phyloP scores from a whole-genome alignment of 92 coral and sea anemone species.

The Phymanthus crucifer region DNA sequence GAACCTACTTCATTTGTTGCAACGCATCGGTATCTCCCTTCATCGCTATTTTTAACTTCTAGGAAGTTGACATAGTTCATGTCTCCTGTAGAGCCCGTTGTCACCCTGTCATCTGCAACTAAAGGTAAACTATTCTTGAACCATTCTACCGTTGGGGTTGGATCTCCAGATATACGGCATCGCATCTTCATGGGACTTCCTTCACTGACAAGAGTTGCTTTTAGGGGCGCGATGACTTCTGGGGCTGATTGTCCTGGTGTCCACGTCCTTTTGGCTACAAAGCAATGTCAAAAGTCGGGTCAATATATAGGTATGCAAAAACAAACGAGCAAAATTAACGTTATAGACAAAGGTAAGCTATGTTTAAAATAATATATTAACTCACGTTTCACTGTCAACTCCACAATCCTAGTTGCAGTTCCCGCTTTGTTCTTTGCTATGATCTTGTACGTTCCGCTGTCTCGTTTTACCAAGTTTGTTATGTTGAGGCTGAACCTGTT shows the following conservation, averaged over 20 bases:
- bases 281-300: background rate
- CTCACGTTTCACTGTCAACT: constrained; percentile 83
- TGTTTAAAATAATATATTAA: too few relatives aligned
- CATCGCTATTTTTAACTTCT: constrained; percentile 64
- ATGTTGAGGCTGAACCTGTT: constrained; percentile 56
- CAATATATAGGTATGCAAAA: too few relatives aligned
- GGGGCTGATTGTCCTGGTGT: constrained; percentile 67
- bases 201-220: constrained; percentile 72
- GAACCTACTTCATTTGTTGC: constrained; percentile 89
- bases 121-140: constrained; percentile 70
- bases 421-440: constrained; percentile 89
- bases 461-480: constrained; percentile 65
- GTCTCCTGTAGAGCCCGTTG: constrained; percentile 70
- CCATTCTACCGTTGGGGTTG: constrained; percentile 84
- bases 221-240: constrained; percentile 63
- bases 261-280: constrained; percentile 48
- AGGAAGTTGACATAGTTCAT: constrained; percentile 62
- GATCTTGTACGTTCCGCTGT: constrained; percentile 75
- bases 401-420: constrained; percentile 69
- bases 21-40: constrained; percentile 80
- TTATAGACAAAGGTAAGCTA: too few relatives aligned
- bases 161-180: constrained; percentile 69
- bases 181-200: constrained; percentile 75
- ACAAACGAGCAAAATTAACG: too few relatives aligned
- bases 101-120: constrained; percentile 59